Evolutionary conservation across 1,140 invertebrate genomes (phyloP), one percentile per base, ranked within the genome.

Genomic region (Drosophila miranda): DNA sequence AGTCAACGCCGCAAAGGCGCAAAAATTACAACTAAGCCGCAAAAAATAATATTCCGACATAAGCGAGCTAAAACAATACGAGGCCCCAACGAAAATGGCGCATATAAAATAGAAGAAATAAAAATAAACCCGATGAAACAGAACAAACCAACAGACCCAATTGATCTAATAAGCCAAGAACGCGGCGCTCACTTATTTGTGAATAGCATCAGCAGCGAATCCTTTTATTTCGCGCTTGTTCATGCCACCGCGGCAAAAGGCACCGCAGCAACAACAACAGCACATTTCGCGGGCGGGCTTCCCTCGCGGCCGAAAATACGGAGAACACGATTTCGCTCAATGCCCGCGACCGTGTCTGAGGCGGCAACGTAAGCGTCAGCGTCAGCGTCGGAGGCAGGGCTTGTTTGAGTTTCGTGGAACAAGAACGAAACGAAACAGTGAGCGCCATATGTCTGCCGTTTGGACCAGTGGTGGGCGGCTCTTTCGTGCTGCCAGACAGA

Each of bases 81-180:
- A 51, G 58, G 45, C 48, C 8, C 51, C 44, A 16, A 54, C 63
- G 13, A 64, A 64, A 77, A 68, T 69, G 74, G 63, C 59, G 54
- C 70, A 64, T 53, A 55, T 56, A 43, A 63, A 72, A 71, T 55
- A 62, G 34, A 64, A 51, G 21, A 41, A 42, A 28, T 70, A 78
- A 59, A 58, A 75, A 75, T 82, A 75, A 79, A 57, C 45, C 11
- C 30, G 42, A 64, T 28, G 38, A 57, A 61, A 53, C 51, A 55
- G 63, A 69, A 75, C 71, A 71, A 77, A 75, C 67, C 74, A 75
- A 77, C 71, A 78, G 78, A 82, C 52, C 77, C 79, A 83, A 83
- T 86, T 84, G 68, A 86, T 84, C 81, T 86, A 86, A 80, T 84
- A 80, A 84, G 80, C 76, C 71, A 80, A 76, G 64, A 83, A 75